A percentile compares a stretch with the other conserved stretches of the same genome.
Conservation (phyloP, 2,888 invertebrate species). For the Sepiola atlantica region DNA sequence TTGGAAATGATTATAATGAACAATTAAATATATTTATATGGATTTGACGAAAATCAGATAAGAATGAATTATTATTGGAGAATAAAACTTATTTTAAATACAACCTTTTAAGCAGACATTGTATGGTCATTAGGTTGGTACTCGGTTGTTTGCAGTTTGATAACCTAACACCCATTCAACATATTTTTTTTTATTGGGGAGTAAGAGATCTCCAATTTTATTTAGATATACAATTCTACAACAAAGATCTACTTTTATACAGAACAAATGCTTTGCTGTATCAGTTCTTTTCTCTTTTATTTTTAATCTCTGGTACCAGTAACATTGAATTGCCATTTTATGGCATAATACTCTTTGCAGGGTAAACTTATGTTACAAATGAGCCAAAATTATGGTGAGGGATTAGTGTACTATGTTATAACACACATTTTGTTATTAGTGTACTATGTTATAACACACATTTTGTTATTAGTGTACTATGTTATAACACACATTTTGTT, state of each 20-base stretch:
- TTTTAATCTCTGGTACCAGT: not conserved
- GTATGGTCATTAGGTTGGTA: not conserved
- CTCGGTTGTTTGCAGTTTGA: not conserved
- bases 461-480: no score
- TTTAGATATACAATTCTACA: not conserved
- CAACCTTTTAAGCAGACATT: not conserved
- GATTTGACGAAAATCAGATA: no score
- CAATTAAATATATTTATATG: no score
- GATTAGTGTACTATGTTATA: no score
- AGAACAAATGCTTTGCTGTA: not conserved
- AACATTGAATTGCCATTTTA: not conserved
- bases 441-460: no score
- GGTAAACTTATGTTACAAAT: not conserved
- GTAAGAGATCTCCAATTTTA: not conserved
- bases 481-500: no score
- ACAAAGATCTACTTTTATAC: not conserved
- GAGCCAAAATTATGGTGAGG: no score
- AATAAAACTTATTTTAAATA: not conserved
- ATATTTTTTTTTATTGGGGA: not conserved
- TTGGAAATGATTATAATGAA: no score
- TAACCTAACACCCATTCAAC: not conserved
- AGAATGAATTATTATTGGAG: no score
- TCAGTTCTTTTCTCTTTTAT: not conserved
- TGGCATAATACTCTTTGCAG: not conserved
- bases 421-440: no score